Percentiles rank a stretch among this genome's conserved stretches.
These are phyloP conservation scores for Podilymbus podiceps DNA, from an alignment of 2,113 vertebrate genomes.

Conservation along the genomic window DNA sequence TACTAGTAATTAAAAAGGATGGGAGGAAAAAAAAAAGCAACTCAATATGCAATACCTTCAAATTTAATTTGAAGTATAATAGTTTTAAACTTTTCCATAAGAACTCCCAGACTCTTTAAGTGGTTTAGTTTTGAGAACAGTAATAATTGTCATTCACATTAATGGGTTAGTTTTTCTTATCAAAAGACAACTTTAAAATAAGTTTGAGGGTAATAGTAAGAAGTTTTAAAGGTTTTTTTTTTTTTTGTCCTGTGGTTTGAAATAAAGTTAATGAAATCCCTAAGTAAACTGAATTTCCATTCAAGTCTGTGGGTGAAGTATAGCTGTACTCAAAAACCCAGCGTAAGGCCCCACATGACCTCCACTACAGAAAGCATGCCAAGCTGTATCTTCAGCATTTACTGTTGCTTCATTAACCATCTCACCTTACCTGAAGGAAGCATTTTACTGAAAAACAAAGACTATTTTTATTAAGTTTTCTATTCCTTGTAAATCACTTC, in stretches of 20 bases:
- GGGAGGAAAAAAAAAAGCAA: conserved; percentile 36
- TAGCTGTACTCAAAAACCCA: not conserved
- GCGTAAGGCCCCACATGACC: not conserved
- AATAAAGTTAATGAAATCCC: conserved; percentile 2
- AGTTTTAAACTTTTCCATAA: conserved; percentile 47
- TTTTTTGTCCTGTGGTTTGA: not conserved
- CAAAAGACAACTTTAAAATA: conserved; percentile 25
- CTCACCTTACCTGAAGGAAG: not conserved
- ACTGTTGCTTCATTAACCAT: not conserved
- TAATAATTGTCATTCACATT: conserved; percentile 47
- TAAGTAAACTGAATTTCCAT: not conserved
- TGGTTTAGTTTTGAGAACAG: conserved; percentile 35
- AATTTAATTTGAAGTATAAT: conserved; percentile 46
- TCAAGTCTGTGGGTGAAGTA: not conserved
- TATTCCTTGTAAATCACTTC: not conserved
- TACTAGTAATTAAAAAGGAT: conserved; percentile 63
- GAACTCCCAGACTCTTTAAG: conserved; percentile 20
- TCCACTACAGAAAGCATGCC: not conserved
- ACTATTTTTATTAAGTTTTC: not conserved
- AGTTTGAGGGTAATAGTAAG: not conserved
- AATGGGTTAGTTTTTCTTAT: conserved; percentile 36
- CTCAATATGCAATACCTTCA: conserved; percentile 46
- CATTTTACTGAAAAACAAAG: not conserved
- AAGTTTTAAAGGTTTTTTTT: not conserved
- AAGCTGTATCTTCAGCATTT: not conserved